These are phyloP conservation scores for Pelvicachromis taeniatus DNA, from an alignment of 2,113 vertebrate species.

Conservation along the genomic window DNA sequence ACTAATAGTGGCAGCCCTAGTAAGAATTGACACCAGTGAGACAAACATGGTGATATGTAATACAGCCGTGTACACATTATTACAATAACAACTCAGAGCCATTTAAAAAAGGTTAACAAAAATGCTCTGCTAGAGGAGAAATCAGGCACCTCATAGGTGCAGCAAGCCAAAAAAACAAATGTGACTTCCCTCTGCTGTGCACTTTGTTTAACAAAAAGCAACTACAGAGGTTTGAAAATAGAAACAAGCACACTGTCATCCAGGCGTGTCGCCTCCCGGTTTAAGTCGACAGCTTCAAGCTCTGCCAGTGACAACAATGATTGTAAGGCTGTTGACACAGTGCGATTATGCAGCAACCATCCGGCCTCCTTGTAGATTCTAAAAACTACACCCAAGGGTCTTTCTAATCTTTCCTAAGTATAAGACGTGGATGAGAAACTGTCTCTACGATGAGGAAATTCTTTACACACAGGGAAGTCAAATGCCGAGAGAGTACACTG, in stretches of 20 bases:
- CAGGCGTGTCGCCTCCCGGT: background rate
- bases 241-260: conserved; percentile 10
- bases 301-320: conserved; percentile 36
- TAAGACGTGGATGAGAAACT: background rate
- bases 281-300: background rate
- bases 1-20: too few relatives aligned
- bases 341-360: background rate
- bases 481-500: background rate
- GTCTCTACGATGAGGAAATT: background rate
- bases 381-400: conserved; percentile 2
- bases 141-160: background rate
- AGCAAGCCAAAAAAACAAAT: background rate
- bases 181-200: background rate
- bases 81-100: background rate
- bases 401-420: background rate
- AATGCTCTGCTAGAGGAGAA: background rate
- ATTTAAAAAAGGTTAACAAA: background rate
- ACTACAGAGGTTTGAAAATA: background rate
- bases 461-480: background rate
- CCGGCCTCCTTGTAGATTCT: conserved; percentile 23
- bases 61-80: background rate
- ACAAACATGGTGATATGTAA: background rate
- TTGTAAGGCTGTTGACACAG: conserved; percentile 37
- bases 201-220: conserved; percentile 13
- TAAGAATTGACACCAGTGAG: background rate